These are phyloP conservation scores for Epizoanthus fatuus DNA, from an alignment of 92 coral and sea anemone genomes.

Conservation along the genomic window DNA sequence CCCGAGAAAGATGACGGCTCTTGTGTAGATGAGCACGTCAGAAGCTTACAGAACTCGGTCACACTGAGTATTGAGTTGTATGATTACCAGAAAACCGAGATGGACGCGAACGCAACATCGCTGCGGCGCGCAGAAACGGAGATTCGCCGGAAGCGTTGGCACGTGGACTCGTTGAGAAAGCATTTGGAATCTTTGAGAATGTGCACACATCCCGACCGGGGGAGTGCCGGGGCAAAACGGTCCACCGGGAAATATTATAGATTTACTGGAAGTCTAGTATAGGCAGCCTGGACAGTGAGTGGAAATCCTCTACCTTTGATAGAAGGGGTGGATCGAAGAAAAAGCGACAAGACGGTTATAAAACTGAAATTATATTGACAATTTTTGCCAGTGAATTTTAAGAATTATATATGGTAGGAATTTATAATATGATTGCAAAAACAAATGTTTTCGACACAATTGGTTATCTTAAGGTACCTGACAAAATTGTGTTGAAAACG, in stretches of 20 bases:
- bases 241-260: background rate
- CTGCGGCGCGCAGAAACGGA: conserved; percentile 72
- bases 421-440: no score
- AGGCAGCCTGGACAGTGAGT: background rate
- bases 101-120: conserved; percentile 60
- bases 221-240: background rate
- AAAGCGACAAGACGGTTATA: no score
- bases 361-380: no score
- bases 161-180: conserved; percentile 75
- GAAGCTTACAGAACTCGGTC: conserved; percentile 61
- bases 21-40: conserved; percentile 29
- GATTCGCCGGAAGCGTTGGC: conserved; percentile 87
- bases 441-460: no score
- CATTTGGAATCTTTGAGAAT: conserved; percentile 60
- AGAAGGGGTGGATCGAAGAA: no score
- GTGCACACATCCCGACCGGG: conserved; percentile 24
- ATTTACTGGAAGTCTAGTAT: conserved; percentile 23
- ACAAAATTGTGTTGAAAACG: no score
- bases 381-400: no score
- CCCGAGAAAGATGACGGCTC: background rate
- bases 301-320: no score
- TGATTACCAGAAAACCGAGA: conserved; percentile 84
- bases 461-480: no score
- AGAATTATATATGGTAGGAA: no score
- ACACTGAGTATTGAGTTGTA: conserved; percentile 76